Percentiles rank a stretch among this genome's conserved stretches.
Evolutionary conservation across 2,888 invertebrate genomes (phyloP).

Genomic region (Homarus gammarus): DNA sequence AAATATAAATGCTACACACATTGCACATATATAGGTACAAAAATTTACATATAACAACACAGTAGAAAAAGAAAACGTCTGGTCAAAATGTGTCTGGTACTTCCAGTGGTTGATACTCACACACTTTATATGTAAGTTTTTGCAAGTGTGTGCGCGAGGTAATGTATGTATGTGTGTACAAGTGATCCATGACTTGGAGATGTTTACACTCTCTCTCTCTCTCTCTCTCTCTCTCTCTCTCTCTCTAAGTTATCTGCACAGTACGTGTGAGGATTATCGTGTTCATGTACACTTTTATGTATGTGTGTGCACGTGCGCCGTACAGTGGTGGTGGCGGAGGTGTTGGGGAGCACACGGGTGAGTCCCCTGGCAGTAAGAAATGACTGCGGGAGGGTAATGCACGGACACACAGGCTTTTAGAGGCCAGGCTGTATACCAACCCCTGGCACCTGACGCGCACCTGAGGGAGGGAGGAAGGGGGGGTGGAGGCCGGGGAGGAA

Average conservation of each 20-base stretch:
- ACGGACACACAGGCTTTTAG: neutral
- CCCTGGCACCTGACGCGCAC: neutral
- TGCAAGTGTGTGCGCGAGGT: neutral
- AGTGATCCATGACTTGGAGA: no score
- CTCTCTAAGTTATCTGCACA: no score
- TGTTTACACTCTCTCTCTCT: no score
- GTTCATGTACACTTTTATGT: neutral
- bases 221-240: no score
- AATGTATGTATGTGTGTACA: neutral
- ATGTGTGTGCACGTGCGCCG: neutral
- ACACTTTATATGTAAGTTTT: neutral
- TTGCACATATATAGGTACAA: constrained; percentile 6
- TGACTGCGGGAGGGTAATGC: neutral
- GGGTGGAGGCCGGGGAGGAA: neutral
- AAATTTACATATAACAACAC: neutral
- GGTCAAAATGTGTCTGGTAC: no score
- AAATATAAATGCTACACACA: neutral
- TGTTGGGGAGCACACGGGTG: neutral
- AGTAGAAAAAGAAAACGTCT: no score
- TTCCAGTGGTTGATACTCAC: neutral
- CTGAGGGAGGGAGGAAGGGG: neutral
- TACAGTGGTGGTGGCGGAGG: neutral
- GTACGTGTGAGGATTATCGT: neutral
- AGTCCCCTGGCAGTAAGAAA: neutral
- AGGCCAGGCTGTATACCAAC: neutral